Evolutionary conservation across 2,113 vertebrate species (phyloP).

Genomic region (Colaptes auratus): DNA sequence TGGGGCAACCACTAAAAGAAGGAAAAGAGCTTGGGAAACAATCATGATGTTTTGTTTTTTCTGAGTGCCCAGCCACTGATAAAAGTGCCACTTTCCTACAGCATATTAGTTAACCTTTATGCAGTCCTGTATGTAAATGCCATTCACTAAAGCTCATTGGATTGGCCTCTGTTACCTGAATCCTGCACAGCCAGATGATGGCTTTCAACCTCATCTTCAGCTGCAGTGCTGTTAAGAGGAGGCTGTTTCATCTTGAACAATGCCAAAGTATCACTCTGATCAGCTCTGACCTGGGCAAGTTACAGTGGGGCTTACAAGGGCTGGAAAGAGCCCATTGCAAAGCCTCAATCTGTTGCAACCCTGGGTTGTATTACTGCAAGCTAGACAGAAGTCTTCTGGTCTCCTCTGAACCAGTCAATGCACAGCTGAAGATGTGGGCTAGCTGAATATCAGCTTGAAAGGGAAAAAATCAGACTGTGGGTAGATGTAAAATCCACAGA

Average conservation of each 20-base stretch:
- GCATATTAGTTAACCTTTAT: background rate
- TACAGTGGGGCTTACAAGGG: background rate
- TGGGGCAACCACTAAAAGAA: background rate
- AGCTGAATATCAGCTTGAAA: background rate
- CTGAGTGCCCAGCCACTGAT: background rate
- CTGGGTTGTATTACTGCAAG: background rate
- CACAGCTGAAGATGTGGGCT: background rate
- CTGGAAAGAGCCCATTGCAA: background rate
- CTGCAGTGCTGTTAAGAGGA: background rate
- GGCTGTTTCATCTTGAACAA: background rate
- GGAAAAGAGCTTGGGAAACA: background rate
- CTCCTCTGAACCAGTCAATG: background rate
- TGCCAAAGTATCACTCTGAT: background rate
- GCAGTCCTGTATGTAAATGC: background rate
- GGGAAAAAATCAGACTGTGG: background rate
- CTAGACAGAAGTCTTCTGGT: background rate
- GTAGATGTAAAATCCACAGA: background rate
- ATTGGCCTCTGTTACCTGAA: background rate
- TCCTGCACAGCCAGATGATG: background rate
- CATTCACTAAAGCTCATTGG: background rate
- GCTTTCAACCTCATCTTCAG: background rate
- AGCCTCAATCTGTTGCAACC: background rate
- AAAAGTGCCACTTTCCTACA: background rate
- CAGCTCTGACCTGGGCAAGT: background rate
- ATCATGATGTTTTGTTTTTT: background rate